Base-by-base conservation (phyloP, 1,140 invertebrate genomes). In the Brevipalpus yothersi region DNA sequence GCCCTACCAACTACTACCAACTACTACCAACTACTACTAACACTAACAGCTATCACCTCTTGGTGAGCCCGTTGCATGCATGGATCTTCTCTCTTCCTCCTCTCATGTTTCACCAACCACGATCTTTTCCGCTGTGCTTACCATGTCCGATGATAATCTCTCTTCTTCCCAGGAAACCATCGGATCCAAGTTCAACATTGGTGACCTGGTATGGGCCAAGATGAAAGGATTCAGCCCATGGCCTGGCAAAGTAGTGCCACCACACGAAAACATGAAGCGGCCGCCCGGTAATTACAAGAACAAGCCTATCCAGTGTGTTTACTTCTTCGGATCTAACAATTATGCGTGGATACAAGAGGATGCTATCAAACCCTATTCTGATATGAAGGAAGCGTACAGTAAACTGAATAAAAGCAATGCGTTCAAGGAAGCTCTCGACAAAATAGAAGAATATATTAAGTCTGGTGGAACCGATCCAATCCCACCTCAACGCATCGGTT, bases 311-410 rank as follows among this genome's bases (percentile, higher is more conserved):
- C 82, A 87, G 65, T 92, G 86, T 73, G 84, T 93, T 61, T 91
- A 82, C 71, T 93, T 94, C 73, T 93, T 88, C 76, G 89, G 89
- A 55, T 82, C 83, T 42, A 82, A 88, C 65, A 91, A 93, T 71
- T 93, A 84, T 61, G 63, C 61, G 8, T 67, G 62, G 60, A 61
- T 67, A 47, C 51, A 21, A 2, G 61, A 85, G 63, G 75, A 78
- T 49, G 82, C 82, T 66, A 80, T 93, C 21, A 86, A 87, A 68
- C 83, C 81, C 0, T 93, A 91, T 68, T 75, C 79, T 41, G 77
- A 83, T 63, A 83, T 77, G 69, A 90, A 86, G 72, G 82, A 86
- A 42, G 79, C 83, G 64, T 75, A 86, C 56, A 77, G 79, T 19
- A 83, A 82, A 67, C 77, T 80, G 19, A 82, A 80, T 68, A 89